A percentile compares a stretch with the other conserved stretches of the same genome.
phyloP scores from a whole-genome alignment of 2,797 vertebrate species.

The Cottoperca gobio region DNA sequence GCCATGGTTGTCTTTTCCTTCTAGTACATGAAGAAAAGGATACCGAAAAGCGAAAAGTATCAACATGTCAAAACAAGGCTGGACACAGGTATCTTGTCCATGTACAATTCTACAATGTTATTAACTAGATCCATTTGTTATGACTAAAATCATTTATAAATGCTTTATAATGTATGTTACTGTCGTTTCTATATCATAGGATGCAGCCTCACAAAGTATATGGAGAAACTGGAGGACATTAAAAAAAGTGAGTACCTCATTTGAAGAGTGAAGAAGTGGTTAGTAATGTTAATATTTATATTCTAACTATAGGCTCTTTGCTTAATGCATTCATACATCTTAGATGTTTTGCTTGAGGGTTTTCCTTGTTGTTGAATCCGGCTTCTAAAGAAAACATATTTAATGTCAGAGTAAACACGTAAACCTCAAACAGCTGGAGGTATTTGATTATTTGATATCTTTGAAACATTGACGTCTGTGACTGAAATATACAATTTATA shows the following conservation, averaged over 20 bases:
- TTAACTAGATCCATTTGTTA: background rate
- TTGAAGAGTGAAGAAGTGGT: background rate
- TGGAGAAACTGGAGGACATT: slow-evolving; percentile 92
- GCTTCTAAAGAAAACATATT: background rate
- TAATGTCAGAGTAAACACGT: background rate
- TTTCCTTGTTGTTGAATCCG: background rate
- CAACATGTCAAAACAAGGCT: slow-evolving; percentile 91
- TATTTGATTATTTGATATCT: background rate
- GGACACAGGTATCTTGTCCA: slow-evolving; percentile 88
- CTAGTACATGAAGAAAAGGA: slow-evolving; percentile 89
- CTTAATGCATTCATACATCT: background rate
- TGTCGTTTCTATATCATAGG: slow-evolving; percentile 76
- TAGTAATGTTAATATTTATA: background rate
- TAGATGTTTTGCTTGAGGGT: background rate
- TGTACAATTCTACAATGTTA: background rate
- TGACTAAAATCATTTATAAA: background rate
- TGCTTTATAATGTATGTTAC: background rate
- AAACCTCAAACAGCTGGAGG: background rate
- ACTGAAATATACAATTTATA: background rate
- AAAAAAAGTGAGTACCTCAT: slow-evolving; percentile 91
- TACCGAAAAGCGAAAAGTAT: slow-evolving; percentile 91
- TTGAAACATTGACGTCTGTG: background rate
- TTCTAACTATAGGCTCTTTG: background rate
- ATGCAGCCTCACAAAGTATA: slow-evolving; percentile 91
- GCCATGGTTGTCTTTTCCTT: slow-evolving; percentile 5